These are phyloP conservation scores for Xanthia icteritia DNA, from an alignment of 2,888 invertebrate genomes.

Conservation along the genomic window DNA sequence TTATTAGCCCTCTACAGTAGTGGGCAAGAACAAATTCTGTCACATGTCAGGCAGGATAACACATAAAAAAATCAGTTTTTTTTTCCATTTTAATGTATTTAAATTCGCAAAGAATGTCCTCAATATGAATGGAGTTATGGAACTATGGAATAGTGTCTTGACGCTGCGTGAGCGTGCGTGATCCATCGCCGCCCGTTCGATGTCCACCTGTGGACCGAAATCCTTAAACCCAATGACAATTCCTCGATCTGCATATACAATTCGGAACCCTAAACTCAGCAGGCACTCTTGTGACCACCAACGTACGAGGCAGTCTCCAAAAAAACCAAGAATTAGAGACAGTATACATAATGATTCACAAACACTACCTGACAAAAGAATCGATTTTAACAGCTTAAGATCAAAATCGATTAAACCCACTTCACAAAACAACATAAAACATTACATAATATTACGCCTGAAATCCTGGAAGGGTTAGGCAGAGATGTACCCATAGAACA, in stretches of 20 bases:
- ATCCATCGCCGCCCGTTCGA: too few species aligned
- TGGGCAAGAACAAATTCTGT: background rate
- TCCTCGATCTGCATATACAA: background rate
- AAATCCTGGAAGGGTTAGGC: background rate
- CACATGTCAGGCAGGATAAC: too few species aligned
- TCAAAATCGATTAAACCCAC: background rate
- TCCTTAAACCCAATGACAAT: too few species aligned
- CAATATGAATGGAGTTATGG: too few species aligned
- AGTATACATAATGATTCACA: background rate
- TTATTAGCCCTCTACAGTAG: background rate
- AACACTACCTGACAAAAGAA: background rate
- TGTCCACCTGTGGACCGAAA: too few species aligned
- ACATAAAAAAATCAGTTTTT: too few species aligned
- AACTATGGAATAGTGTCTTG: too few species aligned
- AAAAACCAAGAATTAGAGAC: background rate
- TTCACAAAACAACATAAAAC: background rate
- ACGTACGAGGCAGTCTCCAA: too few species aligned
- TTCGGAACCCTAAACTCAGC: background rate
- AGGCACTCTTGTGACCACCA: background rate
- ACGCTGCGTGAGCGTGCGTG: too few species aligned
- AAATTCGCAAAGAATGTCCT: too few species aligned
- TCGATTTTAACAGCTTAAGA: background rate
- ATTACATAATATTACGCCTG: background rate
- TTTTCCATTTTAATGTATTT: too few species aligned
- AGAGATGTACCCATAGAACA: background rate